Conservation (phyloP, 1,140 invertebrate genomes). For the Stratiolaelaps scimitus region DNA sequence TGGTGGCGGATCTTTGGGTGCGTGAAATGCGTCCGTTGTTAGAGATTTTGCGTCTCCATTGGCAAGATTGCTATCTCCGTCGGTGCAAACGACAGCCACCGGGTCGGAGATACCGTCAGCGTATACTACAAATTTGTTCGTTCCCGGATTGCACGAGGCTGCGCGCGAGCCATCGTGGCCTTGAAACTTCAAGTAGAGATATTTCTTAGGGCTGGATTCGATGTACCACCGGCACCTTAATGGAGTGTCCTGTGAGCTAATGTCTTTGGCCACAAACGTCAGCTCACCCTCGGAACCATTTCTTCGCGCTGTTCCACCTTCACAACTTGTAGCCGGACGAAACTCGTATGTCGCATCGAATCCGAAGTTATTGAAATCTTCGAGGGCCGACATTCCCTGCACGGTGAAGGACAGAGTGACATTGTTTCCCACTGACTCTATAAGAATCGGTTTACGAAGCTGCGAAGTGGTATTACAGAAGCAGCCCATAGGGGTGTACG, state of each 20-base stretch:
- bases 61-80: slow-evolving; percentile 25
- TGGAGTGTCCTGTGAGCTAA: slow-evolving; percentile 27
- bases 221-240: slow-evolving; percentile 35
- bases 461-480: slow-evolving; percentile 55
- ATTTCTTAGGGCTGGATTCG: slow-evolving; percentile 34
- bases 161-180: slow-evolving; percentile 32
- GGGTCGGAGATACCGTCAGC: slow-evolving; percentile 32
- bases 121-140: slow-evolving; percentile 35
- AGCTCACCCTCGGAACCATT: slow-evolving; percentile 35
- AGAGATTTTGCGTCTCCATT: slow-evolving; percentile 27
- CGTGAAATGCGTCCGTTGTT: slow-evolving; percentile 20
- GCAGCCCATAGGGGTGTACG: slow-evolving; percentile 54
- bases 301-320: slow-evolving; percentile 32
- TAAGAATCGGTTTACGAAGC: slow-evolving; percentile 51
- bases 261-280: slow-evolving; percentile 28
- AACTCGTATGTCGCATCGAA: slow-evolving; percentile 74
- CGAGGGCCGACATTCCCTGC: slow-evolving; percentile 61
- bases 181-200: slow-evolving; percentile 36
- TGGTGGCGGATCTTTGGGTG: slow-evolving; percentile 26
- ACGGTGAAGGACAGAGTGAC: slow-evolving; percentile 68
- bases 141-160: slow-evolving; percentile 16
- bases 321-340: slow-evolving; percentile 53
- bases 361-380: slow-evolving; percentile 66
- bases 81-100: slow-evolving; percentile 34
- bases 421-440: slow-evolving; percentile 59